Base-by-base conservation (phyloP, 2,797 vertebrate species). In the Sebastes hubbsi region DNA sequence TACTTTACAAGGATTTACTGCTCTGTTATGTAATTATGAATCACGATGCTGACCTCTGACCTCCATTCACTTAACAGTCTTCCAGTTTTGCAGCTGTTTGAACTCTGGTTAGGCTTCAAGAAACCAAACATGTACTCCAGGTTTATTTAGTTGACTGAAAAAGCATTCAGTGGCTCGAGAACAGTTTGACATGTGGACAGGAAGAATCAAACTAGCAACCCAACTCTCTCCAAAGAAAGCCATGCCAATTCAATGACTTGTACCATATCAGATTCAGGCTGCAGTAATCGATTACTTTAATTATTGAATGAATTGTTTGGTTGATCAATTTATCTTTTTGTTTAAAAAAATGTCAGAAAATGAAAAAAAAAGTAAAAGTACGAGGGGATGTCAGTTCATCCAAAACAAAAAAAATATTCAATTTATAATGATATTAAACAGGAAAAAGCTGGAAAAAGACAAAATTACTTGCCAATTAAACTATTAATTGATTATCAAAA, bases 1-100 rank as follows among this genome's bases (percentile, higher is more conserved):
- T 62, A 29, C 29, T 64, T 65, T 14, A 13, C 2, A 65, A 16
- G 27, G 24, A 67, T 66, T 56, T 72, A 25, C 27, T 49, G 13
- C 25, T 34, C 8, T 60, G 49, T 18, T 71, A 24, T 58, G 46
- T 69, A 25, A 36, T 64, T n/a, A n/a, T 69, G 24, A 69, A 32
- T 38, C 46, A 58, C 8, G 2, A 5, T 22, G 27, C 1, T 78
- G 85, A 84, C 75, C 72, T 72, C 30, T 75, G 55, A 75, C 42
- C 54, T 54, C 8, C 5, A 18, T n/a, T 72, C 3, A 54, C 7
- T 2, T 29, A 8, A 14, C 1, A n/a, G 8, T 52, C 10, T 25
- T 72, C 8, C 2, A 13, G 36, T 27, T 10, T 54, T 60, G 58
- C 16, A 56, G 46, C 16, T 18, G 34, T 72, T 49, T 55, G n/a